These are phyloP conservation scores for Numida meleagris DNA, from an alignment of 2,113 vertebrate genomes.

Conservation along the genomic window DNA sequence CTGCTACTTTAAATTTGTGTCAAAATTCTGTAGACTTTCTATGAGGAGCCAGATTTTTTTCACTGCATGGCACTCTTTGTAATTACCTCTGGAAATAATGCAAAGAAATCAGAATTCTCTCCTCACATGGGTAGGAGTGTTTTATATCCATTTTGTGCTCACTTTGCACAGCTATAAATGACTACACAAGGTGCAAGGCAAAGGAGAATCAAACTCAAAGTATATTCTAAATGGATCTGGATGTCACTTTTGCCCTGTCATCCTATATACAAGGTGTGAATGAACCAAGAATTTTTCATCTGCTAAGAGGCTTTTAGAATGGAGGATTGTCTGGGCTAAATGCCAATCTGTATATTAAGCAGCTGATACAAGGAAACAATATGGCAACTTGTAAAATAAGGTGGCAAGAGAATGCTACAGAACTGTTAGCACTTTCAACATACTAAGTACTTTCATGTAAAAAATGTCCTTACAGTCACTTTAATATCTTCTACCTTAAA, in stretches of 20 bases:
- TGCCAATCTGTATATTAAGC: slow-evolving; percentile 62
- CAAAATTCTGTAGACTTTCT: slow-evolving; percentile 23
- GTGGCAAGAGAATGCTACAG: background rate
- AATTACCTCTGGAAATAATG: slow-evolving; percentile 46
- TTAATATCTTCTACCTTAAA: background rate
- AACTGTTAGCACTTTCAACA: slow-evolving; percentile 23
- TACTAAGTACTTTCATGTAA: background rate
- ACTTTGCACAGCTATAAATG: slow-evolving; percentile 49
- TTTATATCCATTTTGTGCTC: slow-evolving; percentile 49
- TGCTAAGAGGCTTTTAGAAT: slow-evolving; percentile 62
- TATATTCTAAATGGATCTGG: slow-evolving; percentile 56
- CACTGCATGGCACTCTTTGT: background rate
- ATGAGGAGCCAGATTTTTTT: slow-evolving; percentile 22
- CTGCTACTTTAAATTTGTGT: background rate
- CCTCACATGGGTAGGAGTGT: background rate
- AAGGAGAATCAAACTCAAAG: slow-evolving; percentile 33
- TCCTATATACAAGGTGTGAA: slow-evolving; percentile 73
- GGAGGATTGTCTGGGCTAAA: slow-evolving; percentile 30
- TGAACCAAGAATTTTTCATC: slow-evolving; percentile 65
- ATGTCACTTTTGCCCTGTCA: slow-evolving; percentile 65
- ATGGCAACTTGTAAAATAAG: slow-evolving; percentile 23
- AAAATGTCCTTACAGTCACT: background rate
- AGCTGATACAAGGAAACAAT: slow-evolving; percentile 41
- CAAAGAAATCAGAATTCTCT: slow-evolving; percentile 39
- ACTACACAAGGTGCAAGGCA: slow-evolving; percentile 38